A percentile compares a stretch with the other conserved stretches of the same genome.
phyloP scores from a whole-genome alignment of 92 coral and sea anemone genomes.

The Blastomussa wellsi region DNA sequence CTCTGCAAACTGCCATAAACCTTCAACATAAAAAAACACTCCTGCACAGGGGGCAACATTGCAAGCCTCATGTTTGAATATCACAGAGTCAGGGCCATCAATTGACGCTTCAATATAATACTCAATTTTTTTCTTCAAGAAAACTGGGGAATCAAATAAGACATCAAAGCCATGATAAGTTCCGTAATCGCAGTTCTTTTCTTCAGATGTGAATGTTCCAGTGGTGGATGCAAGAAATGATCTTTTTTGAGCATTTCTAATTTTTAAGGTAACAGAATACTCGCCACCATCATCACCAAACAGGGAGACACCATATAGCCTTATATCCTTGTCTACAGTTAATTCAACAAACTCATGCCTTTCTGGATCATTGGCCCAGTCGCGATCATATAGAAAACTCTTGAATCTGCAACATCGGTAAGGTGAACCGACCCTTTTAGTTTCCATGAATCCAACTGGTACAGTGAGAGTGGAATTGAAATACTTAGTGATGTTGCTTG shows the following conservation, averaged over 20 bases:
- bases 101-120: background rate
- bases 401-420: background rate
- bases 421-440: background rate
- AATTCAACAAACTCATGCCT: background rate
- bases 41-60: background rate
- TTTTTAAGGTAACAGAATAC: background rate
- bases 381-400: background rate
- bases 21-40: constrained; percentile 3
- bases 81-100: background rate
- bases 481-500: background rate
- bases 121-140: background rate
- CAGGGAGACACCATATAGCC: constrained; percentile 2
- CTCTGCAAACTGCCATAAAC: background rate
- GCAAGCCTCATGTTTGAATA: background rate
- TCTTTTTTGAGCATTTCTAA: background rate
- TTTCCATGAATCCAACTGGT: background rate
- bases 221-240: background rate
- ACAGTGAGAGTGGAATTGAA: background rate
- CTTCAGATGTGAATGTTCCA: background rate
- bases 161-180: constrained; percentile 7
- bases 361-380: background rate
- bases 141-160: background rate
- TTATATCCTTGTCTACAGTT: constrained; percentile 9
- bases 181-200: too few relatives aligned
- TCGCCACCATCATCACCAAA: background rate